phyloP scores from a whole-genome alignment of 1,140 invertebrate species.

The Scaptomyza graminum region DNA sequence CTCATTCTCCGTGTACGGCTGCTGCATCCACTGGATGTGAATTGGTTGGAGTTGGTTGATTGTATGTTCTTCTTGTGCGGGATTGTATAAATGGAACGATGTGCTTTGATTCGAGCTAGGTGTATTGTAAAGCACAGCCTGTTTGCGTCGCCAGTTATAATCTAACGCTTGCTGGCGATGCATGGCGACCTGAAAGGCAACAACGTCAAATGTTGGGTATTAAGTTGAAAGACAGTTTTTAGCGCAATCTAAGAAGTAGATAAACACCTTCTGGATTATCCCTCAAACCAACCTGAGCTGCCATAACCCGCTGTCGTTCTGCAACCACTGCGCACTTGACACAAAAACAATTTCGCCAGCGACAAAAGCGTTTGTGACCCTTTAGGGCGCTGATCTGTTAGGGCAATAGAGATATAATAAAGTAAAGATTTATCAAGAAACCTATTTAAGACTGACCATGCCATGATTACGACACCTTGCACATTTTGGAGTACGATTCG shows the following conservation, averaged over 20 bases:
- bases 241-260: too few species aligned
- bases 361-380: slow-evolving; percentile 98
- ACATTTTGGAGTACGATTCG: slow-evolving; percentile 98
- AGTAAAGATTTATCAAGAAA: background rate
- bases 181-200: slow-evolving; percentile 90
- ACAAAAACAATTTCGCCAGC: slow-evolving; percentile 97
- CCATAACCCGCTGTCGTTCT: slow-evolving; percentile 98
- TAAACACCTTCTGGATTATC: too few species aligned
- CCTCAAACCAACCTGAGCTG: slow-evolving; percentile 89
- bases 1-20: too few species aligned
- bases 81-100: too few species aligned
- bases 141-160: too few species aligned
- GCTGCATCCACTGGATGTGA: too few species aligned
- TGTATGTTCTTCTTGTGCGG: too few species aligned
- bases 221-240: too few species aligned
- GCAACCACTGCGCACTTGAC: slow-evolving; percentile 99
- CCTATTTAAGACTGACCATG: slow-evolving; percentile 87
- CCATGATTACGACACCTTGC: slow-evolving; percentile 99
- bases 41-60: too few species aligned
- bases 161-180: slow-evolving; percentile 91
- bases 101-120: too few species aligned
- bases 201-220: background rate
- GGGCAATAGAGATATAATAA: background rate
- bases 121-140: too few species aligned
- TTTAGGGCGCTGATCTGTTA: slow-evolving; percentile 93